phyloP scores from a whole-genome alignment of 1,140 invertebrate species.

The Microplitis mediator region DNA sequence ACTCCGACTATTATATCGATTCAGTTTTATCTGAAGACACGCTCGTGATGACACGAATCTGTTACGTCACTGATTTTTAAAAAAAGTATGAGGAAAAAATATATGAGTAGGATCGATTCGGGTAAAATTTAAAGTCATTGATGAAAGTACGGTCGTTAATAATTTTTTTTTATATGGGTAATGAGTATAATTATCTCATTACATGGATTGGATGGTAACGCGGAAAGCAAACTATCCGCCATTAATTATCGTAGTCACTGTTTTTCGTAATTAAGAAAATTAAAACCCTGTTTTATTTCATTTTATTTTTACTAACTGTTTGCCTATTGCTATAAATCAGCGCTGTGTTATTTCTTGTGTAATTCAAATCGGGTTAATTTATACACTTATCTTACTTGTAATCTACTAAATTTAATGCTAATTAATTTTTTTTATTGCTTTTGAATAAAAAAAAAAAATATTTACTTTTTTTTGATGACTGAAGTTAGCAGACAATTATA shows the following conservation, averaged over 20 bases:
- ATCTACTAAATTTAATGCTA: too few relatives aligned
- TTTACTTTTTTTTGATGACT: too few relatives aligned
- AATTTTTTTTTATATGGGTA: background rate
- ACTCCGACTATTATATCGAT: background rate
- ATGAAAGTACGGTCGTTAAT: conserved; percentile 2
- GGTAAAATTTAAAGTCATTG: too few relatives aligned
- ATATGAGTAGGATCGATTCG: too few relatives aligned
- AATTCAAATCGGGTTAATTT: too few relatives aligned
- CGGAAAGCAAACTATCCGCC: conserved; percentile 42
- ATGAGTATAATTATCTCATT: conserved; percentile 46
- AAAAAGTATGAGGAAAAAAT: too few relatives aligned
- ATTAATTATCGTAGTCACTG: conserved; percentile 45
- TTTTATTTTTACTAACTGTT: background rate
- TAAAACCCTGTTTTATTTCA: conserved; percentile 20
- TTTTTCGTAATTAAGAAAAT: conserved; percentile 49
- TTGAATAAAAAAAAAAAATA: too few relatives aligned
- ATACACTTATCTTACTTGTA: too few relatives aligned
- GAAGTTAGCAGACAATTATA: too few relatives aligned
- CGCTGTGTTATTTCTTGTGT: too few relatives aligned
- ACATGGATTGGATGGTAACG: conserved; percentile 31
- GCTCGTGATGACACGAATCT: background rate
- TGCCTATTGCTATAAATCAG: background rate
- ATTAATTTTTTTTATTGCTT: too few relatives aligned
- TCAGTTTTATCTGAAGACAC: background rate
- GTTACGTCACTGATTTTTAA: too few relatives aligned